Conservation (phyloP, 2,888 invertebrate species). For the Onchidella celtica region DNA sequence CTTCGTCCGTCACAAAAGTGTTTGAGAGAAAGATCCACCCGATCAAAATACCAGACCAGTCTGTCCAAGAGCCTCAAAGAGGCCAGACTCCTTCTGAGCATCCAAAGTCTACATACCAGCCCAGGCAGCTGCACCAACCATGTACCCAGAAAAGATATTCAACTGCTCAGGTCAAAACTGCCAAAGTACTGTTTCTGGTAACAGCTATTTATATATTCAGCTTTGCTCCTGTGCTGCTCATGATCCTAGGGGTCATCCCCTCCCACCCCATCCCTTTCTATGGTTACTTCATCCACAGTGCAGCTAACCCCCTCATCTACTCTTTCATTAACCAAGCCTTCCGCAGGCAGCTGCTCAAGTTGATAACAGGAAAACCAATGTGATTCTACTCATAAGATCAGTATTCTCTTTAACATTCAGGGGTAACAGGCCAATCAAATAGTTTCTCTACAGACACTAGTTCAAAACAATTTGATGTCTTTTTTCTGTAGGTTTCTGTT, state of each 20-base stretch:
- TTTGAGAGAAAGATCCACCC: too few relatives aligned
- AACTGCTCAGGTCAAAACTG: conserved; percentile 66
- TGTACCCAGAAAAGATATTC: conserved; percentile 31
- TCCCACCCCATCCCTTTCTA: conserved; percentile 62
- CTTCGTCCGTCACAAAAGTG: too few relatives aligned
- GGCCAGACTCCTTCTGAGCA: too few relatives aligned
- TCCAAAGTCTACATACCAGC: too few relatives aligned
- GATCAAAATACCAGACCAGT: too few relatives aligned
- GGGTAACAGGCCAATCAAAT: neutral
- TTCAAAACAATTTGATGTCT: neutral
- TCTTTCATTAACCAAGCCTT: conserved; percentile 71
- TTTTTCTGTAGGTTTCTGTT: too few relatives aligned
- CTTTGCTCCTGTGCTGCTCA: conserved; percentile 69
- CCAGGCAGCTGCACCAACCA: neutral
- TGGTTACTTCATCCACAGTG: conserved; percentile 71
- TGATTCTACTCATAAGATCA: neutral
- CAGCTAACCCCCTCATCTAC: conserved; percentile 73
- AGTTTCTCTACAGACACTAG: too few relatives aligned
- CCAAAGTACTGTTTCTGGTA: conserved; percentile 68
- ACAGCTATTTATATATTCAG: conserved; percentile 67
- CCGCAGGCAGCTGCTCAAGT: conserved; percentile 41
- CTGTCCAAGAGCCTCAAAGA: too few relatives aligned
- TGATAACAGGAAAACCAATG: neutral
- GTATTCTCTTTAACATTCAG: neutral
- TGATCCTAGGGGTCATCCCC: conserved; percentile 58